These are phyloP conservation scores for Tichodroma muraria DNA, from an alignment of 2,113 vertebrate species.

Conservation along the genomic window DNA sequence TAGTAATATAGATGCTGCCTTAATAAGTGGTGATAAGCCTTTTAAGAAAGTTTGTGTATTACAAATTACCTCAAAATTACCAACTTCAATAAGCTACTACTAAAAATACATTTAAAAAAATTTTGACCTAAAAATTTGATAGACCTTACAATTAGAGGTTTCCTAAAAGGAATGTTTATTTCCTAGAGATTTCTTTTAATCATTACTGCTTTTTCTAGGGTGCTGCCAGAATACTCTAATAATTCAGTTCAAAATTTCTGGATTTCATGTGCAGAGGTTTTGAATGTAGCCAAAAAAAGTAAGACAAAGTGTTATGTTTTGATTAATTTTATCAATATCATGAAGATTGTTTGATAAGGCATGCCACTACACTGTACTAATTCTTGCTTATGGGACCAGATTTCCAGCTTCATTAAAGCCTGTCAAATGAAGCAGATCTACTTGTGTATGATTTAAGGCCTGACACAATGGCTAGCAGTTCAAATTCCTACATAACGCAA, in stretches of 20 bases:
- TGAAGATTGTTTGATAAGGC: background rate
- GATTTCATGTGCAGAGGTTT: background rate
- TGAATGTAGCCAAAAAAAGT: background rate
- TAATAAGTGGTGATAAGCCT: background rate
- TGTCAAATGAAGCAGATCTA: background rate
- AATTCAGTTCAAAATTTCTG: background rate
- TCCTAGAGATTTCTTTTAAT: background rate
- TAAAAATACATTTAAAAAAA: background rate
- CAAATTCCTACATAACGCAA: background rate
- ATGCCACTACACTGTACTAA: background rate
- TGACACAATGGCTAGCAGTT: background rate
- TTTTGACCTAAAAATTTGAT: background rate
- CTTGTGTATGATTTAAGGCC: background rate
- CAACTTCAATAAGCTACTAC: background rate
- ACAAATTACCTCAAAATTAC: background rate
- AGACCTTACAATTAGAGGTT: background rate
- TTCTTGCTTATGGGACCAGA: background rate
- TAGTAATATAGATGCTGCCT: background rate
- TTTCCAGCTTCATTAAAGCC: background rate
- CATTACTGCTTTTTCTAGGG: background rate
- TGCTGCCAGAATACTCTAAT: background rate
- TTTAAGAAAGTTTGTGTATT: background rate
- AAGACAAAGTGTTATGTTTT: background rate
- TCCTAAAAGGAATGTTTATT: background rate
- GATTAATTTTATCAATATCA: background rate